phyloP scores from a whole-genome alignment of 2,113 vertebrate species.

The Eonycteris spelaea region DNA sequence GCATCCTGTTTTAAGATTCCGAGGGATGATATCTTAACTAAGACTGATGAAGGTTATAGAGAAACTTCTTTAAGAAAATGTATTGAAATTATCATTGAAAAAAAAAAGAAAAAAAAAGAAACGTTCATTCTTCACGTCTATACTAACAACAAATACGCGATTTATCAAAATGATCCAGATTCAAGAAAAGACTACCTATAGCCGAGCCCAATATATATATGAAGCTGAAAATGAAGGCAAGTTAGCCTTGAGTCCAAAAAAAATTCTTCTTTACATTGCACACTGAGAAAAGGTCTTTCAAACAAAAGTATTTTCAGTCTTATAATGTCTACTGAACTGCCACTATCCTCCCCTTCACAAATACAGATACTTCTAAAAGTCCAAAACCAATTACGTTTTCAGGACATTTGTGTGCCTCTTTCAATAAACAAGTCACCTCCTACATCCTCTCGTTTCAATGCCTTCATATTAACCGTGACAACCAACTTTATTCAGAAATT shows the following conservation, averaged over 20 bases:
- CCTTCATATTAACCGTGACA: background rate
- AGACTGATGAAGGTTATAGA: background rate
- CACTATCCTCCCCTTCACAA: background rate
- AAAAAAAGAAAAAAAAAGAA: background rate
- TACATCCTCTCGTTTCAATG: no score
- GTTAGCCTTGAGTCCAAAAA: background rate
- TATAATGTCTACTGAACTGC: background rate
- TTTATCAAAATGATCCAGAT: background rate
- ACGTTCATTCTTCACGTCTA: background rate
- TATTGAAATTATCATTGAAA: background rate
- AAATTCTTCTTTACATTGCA: background rate
- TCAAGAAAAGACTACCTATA: background rate
- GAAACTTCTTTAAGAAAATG: background rate
- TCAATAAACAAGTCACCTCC: background rate
- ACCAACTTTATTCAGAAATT: background rate
- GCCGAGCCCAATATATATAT: background rate
- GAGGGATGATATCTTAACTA: background rate
- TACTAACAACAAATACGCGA: background rate
- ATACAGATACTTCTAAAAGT: background rate
- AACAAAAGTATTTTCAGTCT: slow-evolving; percentile 4
- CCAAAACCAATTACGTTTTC: background rate
- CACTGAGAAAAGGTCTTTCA: background rate
- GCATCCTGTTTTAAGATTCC: background rate
- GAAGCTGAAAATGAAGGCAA: background rate
- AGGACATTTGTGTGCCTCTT: background rate